Conservation (phyloP, 2,888 invertebrate genomes). For the Adelognathus sp. region DNA sequence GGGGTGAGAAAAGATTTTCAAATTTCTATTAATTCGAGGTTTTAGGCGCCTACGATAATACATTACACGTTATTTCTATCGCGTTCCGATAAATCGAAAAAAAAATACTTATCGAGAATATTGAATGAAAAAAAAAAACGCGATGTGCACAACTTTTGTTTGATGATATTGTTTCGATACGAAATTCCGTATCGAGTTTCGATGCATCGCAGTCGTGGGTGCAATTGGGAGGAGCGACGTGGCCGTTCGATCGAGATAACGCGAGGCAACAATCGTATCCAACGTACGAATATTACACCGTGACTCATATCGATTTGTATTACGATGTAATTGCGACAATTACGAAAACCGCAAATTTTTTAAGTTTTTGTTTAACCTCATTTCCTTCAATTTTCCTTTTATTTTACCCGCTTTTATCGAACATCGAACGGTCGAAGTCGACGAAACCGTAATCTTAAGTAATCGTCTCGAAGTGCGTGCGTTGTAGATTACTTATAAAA, state of each 20-base stretch:
- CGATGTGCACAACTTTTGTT: no score
- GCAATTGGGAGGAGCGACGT: no score
- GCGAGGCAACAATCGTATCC: not conserved
- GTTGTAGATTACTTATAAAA: slow-evolving; percentile 29
- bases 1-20: slow-evolving; percentile 12
- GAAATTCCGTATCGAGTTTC: no score
- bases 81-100: not conserved
- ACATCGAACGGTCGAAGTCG: not conserved
- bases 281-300: not conserved
- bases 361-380: not conserved
- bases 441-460: not conserved
- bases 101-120: no score
- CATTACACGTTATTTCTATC: not conserved
- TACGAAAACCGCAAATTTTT: slow-evolving; percentile 5
- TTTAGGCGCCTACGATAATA: not conserved
- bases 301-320: slow-evolving; percentile 19
- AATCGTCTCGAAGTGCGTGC: slow-evolving; percentile 25
- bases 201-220: no score
- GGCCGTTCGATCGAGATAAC: no score
- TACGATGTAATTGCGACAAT: not conserved
- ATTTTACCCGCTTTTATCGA: not conserved
- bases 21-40: slow-evolving; percentile 3
- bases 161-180: no score
- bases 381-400: not conserved
- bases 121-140: no score